Conservation (phyloP, 1,140 invertebrate genomes). For the Sarcophaga peregrina region DNA sequence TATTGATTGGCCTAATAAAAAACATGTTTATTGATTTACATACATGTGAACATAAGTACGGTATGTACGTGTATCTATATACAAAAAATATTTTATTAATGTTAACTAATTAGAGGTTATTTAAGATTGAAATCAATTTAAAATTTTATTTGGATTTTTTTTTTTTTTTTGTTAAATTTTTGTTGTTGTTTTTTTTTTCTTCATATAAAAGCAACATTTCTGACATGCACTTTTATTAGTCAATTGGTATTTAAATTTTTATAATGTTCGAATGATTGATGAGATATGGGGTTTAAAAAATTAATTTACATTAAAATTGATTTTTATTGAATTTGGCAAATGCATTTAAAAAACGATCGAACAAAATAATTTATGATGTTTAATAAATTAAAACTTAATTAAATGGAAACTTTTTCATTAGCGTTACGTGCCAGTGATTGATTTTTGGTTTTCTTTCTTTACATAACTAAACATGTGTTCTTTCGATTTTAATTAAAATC, state of each 20-base stretch:
- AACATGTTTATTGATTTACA: neutral
- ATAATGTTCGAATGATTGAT: neutral
- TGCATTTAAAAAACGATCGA: too few species aligned
- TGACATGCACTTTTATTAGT: conserved; percentile 5
- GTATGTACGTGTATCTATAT: neutral
- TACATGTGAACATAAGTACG: too few species aligned
- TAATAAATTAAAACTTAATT: too few species aligned
- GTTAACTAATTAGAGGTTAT: conserved; percentile 15
- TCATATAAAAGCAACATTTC: neutral
- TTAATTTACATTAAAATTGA: conserved; percentile 10
- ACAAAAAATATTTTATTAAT: neutral
- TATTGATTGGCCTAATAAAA: conserved; percentile 8
- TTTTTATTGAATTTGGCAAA: neutral
- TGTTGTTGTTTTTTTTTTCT: neutral
- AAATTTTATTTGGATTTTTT: too few species aligned
- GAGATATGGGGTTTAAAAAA: neutral
- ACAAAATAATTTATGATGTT: too few species aligned
- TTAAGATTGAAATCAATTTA: neutral
- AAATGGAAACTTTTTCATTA: too few species aligned
- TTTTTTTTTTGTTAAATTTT: neutral
- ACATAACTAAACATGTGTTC: too few species aligned
- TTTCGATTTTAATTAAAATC: too few species aligned
- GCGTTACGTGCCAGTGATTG: too few species aligned
- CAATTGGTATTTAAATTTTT: neutral
- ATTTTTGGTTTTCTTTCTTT: too few species aligned